Base-by-base conservation (phyloP, 2,797 vertebrate genomes). In the Crotalus adamanteus region DNA sequence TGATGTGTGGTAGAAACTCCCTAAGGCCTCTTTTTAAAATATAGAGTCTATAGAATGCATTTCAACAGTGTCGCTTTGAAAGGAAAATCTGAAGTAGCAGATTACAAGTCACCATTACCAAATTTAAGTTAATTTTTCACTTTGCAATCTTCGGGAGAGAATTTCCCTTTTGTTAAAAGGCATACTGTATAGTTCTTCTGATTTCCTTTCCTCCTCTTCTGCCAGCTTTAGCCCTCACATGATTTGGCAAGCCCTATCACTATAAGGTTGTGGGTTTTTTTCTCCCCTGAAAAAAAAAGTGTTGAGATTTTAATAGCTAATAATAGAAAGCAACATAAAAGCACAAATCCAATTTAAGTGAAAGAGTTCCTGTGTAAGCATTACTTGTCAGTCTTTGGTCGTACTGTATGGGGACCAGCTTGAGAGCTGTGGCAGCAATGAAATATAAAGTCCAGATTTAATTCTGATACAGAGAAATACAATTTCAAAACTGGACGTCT, bases 381-480 rank as follows among this genome's bases (percentile, higher is more conserved):
- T 97, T 97, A 98, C 98, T 98, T 99, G 99, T 99, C 99, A 99
- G 98, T 98, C 97, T 97, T 95, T 98, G 98, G 98, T 99, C 98
- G 98, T 98, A 98, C 98, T 98, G 98, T 98, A 98, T 97, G 98
- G 98, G 95, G 98, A 98, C 98, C 97, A 96, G 98, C 98, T 98
- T 97, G 98, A 94, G 98, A 98, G 98, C 98, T 97, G 97, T 97
- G 97, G 97, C 96, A 98, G 98, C 97, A 98, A 98, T 98, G 98
- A 99, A 99, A 99, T 99, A 99, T 99, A 99, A 99, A 99, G 99
- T 99, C 98, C 98, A 99, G 99, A 99, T 99, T 99, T 99, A 99
- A 99, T 99, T 99, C 99, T 97, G 99, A 99, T 99, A 99, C 97
- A 98, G 98, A 99, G 99, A 99, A 99, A 99, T 99, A 99, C 99